A percentile compares a stretch with the other conserved stretches of the same genome.
Conservation (phyloP, 1,140 invertebrate genomes). For the Drosophila kepulauana region DNA sequence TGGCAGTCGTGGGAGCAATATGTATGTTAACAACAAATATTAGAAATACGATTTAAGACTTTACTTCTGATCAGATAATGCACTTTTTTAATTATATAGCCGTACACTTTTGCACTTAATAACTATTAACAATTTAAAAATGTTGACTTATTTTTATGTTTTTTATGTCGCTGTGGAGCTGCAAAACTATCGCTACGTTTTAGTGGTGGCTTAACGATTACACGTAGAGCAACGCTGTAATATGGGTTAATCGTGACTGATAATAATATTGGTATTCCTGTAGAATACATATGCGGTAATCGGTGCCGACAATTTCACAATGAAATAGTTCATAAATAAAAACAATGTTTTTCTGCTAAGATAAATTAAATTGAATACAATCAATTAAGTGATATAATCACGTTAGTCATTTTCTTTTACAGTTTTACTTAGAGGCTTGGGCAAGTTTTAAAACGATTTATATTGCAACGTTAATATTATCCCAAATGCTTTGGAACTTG, state of each 20-base stretch:
- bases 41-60: neutral
- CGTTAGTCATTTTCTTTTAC: too few relatives aligned
- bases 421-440: too few relatives aligned
- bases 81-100: neutral
- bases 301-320: neutral
- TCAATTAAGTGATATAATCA: too few relatives aligned
- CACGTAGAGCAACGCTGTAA: constrained; percentile 5
- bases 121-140: constrained; percentile 35
- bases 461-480: too few relatives aligned
- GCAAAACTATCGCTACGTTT: constrained; percentile 44
- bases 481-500: too few relatives aligned
- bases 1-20: constrained; percentile 1
- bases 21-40: constrained; percentile 4
- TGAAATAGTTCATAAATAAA: too few relatives aligned
- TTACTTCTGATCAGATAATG: neutral
- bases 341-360: too few relatives aligned
- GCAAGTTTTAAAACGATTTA: too few relatives aligned
- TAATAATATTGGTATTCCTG: neutral
- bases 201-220: constrained; percentile 41
- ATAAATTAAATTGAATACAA: too few relatives aligned
- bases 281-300: neutral
- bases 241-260: neutral
- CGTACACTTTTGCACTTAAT: constrained; percentile 22
- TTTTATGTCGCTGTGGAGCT: constrained; percentile 44
- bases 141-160: constrained; percentile 47